Conservation (phyloP, 92 coral and sea anemone genomes). For the Anthopleura xanthogrammica region DNA sequence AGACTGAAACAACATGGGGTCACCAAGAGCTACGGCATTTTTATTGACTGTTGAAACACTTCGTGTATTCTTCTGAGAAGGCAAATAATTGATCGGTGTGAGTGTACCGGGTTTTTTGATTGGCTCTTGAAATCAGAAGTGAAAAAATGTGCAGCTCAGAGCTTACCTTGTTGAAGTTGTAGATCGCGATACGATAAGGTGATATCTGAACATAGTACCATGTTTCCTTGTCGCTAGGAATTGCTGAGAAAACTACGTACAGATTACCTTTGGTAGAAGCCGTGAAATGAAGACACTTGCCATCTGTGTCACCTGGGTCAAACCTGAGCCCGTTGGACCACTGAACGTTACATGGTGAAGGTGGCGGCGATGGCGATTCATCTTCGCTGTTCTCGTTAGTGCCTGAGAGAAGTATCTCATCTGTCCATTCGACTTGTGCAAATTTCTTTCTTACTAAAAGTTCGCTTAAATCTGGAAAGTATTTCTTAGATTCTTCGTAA, state of each 20-base stretch:
- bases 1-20: constrained; percentile 23
- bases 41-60: constrained; percentile 1
- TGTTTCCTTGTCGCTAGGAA: constrained; percentile 4
- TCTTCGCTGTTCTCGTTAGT: neutral
- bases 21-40: constrained; percentile 37
- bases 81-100: neutral
- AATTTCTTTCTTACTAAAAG: constrained; percentile 15
- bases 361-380: constrained; percentile 34
- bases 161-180: constrained; percentile 45
- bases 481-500: constrained; percentile 22
- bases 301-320: constrained; percentile 37
- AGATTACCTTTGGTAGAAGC: constrained; percentile 45
- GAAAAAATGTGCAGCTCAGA: too few relatives aligned
- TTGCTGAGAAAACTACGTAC: constrained; percentile 43
- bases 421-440: constrained; percentile 33
- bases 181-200: constrained; percentile 6
- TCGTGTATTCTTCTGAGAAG: neutral
- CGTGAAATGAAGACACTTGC: constrained; percentile 55
- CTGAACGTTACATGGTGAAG: constrained; percentile 38
- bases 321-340: constrained; percentile 60
- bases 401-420: neutral
- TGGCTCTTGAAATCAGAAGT: too few relatives aligned
- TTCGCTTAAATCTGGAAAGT: neutral
- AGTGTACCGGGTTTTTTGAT: too few relatives aligned
- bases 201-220: constrained; percentile 36